These are phyloP conservation scores for Muntiacus reevesi DNA, from an alignment of 2,113 vertebrate species.

Conservation along the genomic window DNA sequence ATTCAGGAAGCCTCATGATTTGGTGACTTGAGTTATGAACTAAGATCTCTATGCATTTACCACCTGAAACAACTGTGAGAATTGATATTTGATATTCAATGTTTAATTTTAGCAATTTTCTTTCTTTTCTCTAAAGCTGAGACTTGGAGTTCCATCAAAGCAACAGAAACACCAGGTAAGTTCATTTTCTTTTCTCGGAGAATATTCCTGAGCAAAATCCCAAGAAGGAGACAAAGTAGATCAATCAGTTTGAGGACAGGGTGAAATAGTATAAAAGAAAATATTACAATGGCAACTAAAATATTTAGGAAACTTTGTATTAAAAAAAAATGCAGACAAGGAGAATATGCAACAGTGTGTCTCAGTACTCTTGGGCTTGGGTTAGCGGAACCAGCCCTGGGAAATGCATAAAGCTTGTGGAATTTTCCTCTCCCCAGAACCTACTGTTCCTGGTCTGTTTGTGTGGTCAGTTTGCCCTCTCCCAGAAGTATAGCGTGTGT, in stretches of 20 bases:
- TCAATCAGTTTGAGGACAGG: background rate
- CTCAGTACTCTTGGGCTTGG: background rate
- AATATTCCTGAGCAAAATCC: background rate
- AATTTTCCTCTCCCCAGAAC: background rate
- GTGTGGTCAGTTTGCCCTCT: background rate
- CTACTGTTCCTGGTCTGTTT: background rate
- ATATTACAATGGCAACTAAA: background rate
- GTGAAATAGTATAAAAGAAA: background rate
- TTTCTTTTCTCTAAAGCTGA: conserved; percentile 42
- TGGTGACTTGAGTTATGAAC: background rate
- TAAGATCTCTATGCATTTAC: background rate
- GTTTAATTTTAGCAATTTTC: conserved; percentile 1
- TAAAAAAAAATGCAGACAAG: background rate
- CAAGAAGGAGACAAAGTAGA: background rate
- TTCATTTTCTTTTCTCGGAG: background rate
- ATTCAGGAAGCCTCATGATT: background rate
- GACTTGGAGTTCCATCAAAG: background rate
- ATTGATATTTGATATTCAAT: background rate
- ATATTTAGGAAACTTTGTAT: background rate
- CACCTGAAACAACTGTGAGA: background rate
- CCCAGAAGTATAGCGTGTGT: background rate
- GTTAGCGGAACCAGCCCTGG: background rate
- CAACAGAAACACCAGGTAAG: conserved; percentile 44
- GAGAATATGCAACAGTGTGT: background rate
- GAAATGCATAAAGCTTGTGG: background rate